Percentiles rank a stretch among this genome's conserved stretches.
Evolutionary conservation across 2,113 vertebrate genomes (phyloP).

Genomic region (Protobothrops mucrosquamatus): DNA sequence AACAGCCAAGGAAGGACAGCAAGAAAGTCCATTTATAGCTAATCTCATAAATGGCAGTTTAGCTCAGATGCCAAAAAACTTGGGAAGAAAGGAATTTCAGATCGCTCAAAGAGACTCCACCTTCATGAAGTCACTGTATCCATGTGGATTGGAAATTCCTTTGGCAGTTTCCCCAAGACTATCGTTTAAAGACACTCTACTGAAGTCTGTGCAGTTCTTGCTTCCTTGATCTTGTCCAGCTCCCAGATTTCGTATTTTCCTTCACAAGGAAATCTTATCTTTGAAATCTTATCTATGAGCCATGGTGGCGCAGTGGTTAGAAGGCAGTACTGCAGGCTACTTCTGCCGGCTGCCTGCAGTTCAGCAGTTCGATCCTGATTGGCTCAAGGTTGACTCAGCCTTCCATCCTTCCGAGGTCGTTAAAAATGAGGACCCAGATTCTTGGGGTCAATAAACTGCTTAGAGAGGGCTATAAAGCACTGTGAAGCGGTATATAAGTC

Average conservation of each 20-base stretch:
- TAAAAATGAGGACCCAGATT: too few species aligned
- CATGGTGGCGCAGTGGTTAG: neutral
- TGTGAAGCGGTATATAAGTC: neutral
- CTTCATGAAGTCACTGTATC: neutral
- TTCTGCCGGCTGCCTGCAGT: too few species aligned
- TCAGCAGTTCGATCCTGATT: too few species aligned
- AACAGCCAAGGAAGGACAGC: neutral
- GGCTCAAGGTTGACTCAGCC: neutral
- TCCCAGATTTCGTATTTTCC: neutral
- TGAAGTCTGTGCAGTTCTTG: neutral
- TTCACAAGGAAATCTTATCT: constrained; percentile 11
- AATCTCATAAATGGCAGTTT: neutral
- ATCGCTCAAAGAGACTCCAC: neutral
- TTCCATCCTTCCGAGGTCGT: too few species aligned
- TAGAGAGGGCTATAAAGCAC: too few species aligned
- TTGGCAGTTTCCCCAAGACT: neutral
- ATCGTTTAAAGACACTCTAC: neutral
- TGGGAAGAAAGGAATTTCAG: neutral
- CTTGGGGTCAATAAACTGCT: too few species aligned
- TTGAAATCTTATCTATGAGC: fast-evolving
- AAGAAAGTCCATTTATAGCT: neutral
- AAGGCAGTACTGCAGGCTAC: too few species aligned
- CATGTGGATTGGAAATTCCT: neutral
- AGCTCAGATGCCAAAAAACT: neutral
- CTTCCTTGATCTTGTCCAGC: neutral